Base-by-base conservation (phyloP, 1,140 invertebrate genomes). In the Drosophila sturtevanti region DNA sequence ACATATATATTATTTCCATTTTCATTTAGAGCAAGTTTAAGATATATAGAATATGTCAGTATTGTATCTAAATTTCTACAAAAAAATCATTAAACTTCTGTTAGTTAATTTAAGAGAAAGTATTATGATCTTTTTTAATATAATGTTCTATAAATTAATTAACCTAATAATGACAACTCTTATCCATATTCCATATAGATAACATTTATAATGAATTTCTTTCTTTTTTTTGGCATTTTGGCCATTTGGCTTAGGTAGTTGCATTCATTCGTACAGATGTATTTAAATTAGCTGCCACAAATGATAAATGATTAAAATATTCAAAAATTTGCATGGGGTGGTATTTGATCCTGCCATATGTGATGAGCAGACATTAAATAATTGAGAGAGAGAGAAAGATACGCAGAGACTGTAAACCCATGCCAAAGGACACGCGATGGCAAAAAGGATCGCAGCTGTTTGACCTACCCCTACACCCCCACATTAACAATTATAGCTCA, bases 271-370 rank as follows among this genome's bases (percentile, higher is more conserved):
- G 27, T 10, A 6, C 16, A 21, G 58, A 21, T 24, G n/a, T 78
- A 84, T 84, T 84, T 68, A 84, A 84, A 79, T 87, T 79, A 56
- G 54, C 44, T 56, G 63, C 64, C 66, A 65, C 60, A 73, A 61
- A 72, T 82, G 82, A 86, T 86, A 82, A 86, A 86, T 86, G 72
- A 58, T 60, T 55, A 68, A 38, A 18, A 54, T 18, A 7, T 24
- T 31, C 27, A 31, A 44, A n/a, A 76, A 86, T 86, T 86, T 86
- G 82, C 82, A 86, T 86, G 82, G 63, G 82, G 55, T 70, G 73
- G 74, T 21, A n/a, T n/a, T 31, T 11, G 41, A 35, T 35, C 37
- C 31, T 14, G 70, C 79, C 84, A 89, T 86, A 81, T 80, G 81
- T 63, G 77, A 71, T 72, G 82, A 59, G 69, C 59, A 74, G 68